These are phyloP conservation scores for Procambarus virginalis DNA, from an alignment of 1,140 invertebrate genomes.

Conservation along the genomic window DNA sequence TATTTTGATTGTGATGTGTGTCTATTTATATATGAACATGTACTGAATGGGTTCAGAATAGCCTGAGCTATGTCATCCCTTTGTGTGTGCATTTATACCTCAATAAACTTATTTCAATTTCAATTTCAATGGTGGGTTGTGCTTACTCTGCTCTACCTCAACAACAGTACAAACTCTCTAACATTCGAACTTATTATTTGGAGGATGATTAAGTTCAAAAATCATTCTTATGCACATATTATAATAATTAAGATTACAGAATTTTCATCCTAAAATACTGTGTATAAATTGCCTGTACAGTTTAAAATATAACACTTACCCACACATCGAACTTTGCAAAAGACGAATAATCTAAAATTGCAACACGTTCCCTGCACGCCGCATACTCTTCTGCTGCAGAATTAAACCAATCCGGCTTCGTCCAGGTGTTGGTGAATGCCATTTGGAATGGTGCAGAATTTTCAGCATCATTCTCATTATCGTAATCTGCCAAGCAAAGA, in stretches of 20 bases:
- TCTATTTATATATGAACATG: too few species aligned
- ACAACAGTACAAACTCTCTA: too few species aligned
- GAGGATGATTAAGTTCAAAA: too few species aligned
- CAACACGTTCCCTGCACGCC: conserved; percentile 94
- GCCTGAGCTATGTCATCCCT: too few species aligned
- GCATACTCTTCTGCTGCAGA: conserved; percentile 91
- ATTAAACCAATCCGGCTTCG: conserved; percentile 95
- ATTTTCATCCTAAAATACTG: neutral
- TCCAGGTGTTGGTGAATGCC: conserved; percentile 73
- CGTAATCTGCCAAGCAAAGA: conserved; percentile 12
- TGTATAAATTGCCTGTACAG: too few species aligned
- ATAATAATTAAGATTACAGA: neutral
- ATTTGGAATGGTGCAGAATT: conserved; percentile 69
- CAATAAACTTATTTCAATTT: too few species aligned
- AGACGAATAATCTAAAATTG: conserved; percentile 97
- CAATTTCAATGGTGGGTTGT: too few species aligned
- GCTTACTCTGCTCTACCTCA: too few species aligned
- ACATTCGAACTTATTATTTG: too few species aligned
- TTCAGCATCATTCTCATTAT: conserved; percentile 21
- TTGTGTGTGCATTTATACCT: too few species aligned
- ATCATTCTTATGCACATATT: neutral
- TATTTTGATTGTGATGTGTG: too few species aligned
- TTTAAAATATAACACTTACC: conserved; percentile 71
- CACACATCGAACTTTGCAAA: conserved; percentile 98
- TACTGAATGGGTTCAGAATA: too few species aligned